A percentile compares a stretch with the other conserved stretches of the same genome.
Conservation (phyloP, 2,888 invertebrate species). For the Heteromyza rotundicornis region DNA sequence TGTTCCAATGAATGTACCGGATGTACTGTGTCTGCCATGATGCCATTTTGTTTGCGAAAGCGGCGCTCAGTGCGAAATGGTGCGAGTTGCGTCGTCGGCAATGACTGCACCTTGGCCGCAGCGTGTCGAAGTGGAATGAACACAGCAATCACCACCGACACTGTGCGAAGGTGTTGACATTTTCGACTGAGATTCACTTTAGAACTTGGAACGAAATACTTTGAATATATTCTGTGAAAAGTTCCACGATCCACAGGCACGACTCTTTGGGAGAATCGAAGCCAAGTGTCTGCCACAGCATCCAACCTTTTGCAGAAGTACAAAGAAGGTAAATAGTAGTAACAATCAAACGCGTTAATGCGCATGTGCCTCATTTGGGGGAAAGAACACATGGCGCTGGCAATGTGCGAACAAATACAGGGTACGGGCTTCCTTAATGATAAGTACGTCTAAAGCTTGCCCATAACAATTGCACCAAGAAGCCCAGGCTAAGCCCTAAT, state of each 20-base stretch:
- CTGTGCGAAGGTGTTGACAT: conserved; percentile 33
- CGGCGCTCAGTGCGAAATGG: not conserved
- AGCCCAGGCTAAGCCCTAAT: too few relatives aligned
- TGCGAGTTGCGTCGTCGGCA: not conserved
- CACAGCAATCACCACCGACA: conserved; percentile 30
- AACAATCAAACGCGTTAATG: conserved; percentile 15
- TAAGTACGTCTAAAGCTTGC: too few relatives aligned
- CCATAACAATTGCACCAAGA: too few relatives aligned
- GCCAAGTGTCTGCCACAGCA: not conserved
- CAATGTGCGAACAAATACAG: too few relatives aligned
- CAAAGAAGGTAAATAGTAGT: conserved; percentile 7
- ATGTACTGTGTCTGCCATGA: conserved; percentile 2
- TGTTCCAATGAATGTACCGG: conserved; percentile 1
- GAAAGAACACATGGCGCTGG: too few relatives aligned
- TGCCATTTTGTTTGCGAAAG: conserved; percentile 2
- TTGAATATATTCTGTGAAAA: too few relatives aligned
- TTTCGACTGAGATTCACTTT: conserved; percentile 29
- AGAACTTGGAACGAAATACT: conserved; percentile 1
- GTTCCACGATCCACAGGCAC: not conserved
- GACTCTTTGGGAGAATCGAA: not conserved
- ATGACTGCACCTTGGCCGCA: conserved; percentile 27
- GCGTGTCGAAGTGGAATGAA: conserved; percentile 30
- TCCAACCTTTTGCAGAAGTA: not conserved
- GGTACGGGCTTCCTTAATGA: too few relatives aligned
- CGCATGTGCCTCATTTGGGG: conserved; percentile 29